Evolutionary conservation across 1,140 invertebrate genomes (phyloP), one percentile per base, ranked within the genome.

Genomic region (Trichonephila inaurata): DNA sequence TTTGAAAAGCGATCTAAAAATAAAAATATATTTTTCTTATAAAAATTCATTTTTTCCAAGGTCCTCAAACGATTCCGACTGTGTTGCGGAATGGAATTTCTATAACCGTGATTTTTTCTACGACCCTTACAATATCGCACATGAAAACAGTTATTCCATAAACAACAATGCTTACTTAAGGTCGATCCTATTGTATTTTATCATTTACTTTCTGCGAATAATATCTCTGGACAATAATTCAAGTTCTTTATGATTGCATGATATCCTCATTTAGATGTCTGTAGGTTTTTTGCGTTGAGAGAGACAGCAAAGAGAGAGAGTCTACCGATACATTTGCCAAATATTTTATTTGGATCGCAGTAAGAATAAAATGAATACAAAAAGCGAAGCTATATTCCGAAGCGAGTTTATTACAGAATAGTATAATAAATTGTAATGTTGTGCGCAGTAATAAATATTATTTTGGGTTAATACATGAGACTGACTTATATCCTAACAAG

Each of bases 81-180:
- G 12, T 40, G 69, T 77, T 28, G 28, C 28, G 19, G 81, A 7
- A 83, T n/a, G 81, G 81, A 83, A 83, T 83, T 83, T 83, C 44
- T 51, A 51, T 28, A 10, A 21, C 21, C 81, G 0, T n/a, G 58
- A 1, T 58, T 51, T 83, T 83, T 60, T 60, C 40, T 24, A 24
- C 51, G 44, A 83, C n/a, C 51, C 81, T 19, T 51, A 60, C 81
- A 58, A 51, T 51, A 83, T n/a, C 19, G 19, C 81, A 24, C 81
- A 51, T 83, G 18, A 51, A 60, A 83, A 51, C 21, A 51, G 40
- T 24, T 83, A 24, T 51, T 83, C 44, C 81, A 83, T 19, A 51
- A 83, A 83, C 44, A 83, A 83, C 81, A 83, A 83, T 83, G 81
- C 81, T 83, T 83, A 83, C 44, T 58, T 83, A 83, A 24, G n/a